Evolutionary conservation across 2,113 vertebrate species (phyloP), one percentile per base, ranked within the genome.

Genomic region (Origma solitaria): DNA sequence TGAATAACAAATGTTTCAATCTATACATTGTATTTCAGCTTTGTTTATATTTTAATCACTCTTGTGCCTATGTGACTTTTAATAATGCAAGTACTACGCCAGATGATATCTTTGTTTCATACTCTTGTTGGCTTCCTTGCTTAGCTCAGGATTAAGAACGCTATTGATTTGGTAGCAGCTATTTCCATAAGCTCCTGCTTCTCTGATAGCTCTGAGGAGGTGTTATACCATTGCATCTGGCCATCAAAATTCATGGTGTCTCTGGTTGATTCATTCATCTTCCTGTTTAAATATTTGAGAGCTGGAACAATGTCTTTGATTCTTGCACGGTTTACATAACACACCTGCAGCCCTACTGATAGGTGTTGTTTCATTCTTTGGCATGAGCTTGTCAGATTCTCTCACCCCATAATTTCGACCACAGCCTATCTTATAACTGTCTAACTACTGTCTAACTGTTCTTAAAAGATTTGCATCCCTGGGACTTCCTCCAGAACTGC

Each of bases 31-130:
- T 65, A 40, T 82, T 92, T 92, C 78, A 82, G 49, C 40, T 68
- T 79, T 86, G 42, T 53, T 94, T 83, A 6, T 65, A 25, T 64
- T 90, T 79, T 75, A 91, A 85, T 79, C 77, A 53, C 80, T 77
- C 57, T 47, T 86, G 75, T 58, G 61, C 57, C 69, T 19, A 23
- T 56, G 50, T 75, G 90, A 87, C 45, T 92, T 91, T 35, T 61
- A 76, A 69, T 42, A 76, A 79, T 50, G 56, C 70, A 91, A 61
- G 42, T 35, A 45, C 53, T 60, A n/a, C 0, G 3, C 3, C n/a
- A 71, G 61, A 72, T 45, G 40, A 78, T 60, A 82, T 53, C 76
- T 88, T 83, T 84, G 72, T 69, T 95, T 73, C 12, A 7, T 49
- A 22, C 31, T 82, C 37, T 44, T 24, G 57, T 13, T 75, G 44